These are phyloP conservation scores for Orientallactaga bullata DNA, from an alignment of 2,113 vertebrate genomes.

Conservation along the genomic window DNA sequence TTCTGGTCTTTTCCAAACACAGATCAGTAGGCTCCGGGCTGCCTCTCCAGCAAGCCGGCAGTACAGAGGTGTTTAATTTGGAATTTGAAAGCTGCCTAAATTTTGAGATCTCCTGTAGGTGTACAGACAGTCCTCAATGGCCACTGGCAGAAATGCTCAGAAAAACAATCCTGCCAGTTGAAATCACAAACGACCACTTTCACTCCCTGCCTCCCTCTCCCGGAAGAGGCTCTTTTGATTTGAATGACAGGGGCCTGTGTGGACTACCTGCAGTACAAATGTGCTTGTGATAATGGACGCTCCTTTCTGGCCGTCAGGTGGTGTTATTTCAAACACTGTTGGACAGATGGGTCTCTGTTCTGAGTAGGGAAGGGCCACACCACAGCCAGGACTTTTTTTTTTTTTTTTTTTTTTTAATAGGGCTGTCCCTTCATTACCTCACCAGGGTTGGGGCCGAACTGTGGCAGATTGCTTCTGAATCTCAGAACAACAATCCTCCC, in stretches of 20 bases:
- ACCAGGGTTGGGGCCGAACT: neutral
- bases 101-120: slow-evolving; percentile 47
- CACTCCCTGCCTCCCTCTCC: slow-evolving; percentile 38
- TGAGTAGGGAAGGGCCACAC: neutral
- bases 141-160: slow-evolving; percentile 64
- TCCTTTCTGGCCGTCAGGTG: neutral
- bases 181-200: slow-evolving; percentile 53
- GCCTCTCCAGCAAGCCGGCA: neutral
- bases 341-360: slow-evolving; percentile 64
- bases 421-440: neutral
- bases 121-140: slow-evolving; percentile 50
- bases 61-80: slow-evolving; percentile 68
- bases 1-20: slow-evolving; percentile 17
- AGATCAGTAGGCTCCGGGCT: neutral
- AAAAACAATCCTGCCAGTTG: slow-evolving; percentile 65
- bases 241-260: slow-evolving; percentile 57
- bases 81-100: slow-evolving; percentile 68
- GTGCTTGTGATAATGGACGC: slow-evolving; percentile 63
- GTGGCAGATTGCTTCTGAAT: neutral
- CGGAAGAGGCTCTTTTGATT: slow-evolving; percentile 60
- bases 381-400: neutral
- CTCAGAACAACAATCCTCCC: neutral
- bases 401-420: neutral
- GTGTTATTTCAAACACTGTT: slow-evolving; percentile 67
- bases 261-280: slow-evolving; percentile 37